These are phyloP conservation scores for Danaus chrysippus DNA, from an alignment of 2,888 invertebrate species.

Conservation along the genomic window DNA sequence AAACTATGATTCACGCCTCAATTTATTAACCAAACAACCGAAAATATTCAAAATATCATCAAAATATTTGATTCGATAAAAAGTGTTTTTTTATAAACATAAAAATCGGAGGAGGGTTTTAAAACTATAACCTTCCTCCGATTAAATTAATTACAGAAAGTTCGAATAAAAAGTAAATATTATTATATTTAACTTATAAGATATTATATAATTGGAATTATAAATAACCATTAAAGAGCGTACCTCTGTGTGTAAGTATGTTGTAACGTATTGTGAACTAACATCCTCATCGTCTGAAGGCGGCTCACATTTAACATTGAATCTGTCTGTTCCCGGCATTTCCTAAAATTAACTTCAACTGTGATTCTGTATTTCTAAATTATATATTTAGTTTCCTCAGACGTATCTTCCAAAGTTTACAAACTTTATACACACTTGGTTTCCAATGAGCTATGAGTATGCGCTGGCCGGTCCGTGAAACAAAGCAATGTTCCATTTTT, in stretches of 20 bases:
- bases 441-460: constrained; percentile 7
- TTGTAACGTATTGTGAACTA: constrained; percentile 49
- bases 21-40: too few relatives aligned
- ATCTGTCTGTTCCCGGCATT: constrained; percentile 59
- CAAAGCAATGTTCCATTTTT: constrained; percentile 43
- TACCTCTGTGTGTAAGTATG: constrained; percentile 53
- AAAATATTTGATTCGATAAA: too few relatives aligned
- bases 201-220: too few relatives aligned
- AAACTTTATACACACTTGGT: constrained; percentile 10
- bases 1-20: too few relatives aligned
- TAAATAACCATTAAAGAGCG: constrained; percentile 17
- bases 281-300: constrained; percentile 61
- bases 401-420: too few relatives aligned
- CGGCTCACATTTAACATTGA: constrained; percentile 63
- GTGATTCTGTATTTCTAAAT: too few relatives aligned
- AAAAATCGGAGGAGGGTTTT: too few relatives aligned
- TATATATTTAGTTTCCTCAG: too few relatives aligned
- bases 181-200: background rate
- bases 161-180: background rate
- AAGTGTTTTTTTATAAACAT: too few relatives aligned
- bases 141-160: too few relatives aligned
- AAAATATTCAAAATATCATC: too few relatives aligned
- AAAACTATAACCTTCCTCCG: too few relatives aligned
- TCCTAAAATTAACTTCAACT: constrained; percentile 41
- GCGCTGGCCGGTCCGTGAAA: constrained; percentile 35